Percentiles rank a stretch among this genome's conserved stretches.
Conservation (phyloP, 2,113 vertebrate species). For the Abramis brama region DNA sequence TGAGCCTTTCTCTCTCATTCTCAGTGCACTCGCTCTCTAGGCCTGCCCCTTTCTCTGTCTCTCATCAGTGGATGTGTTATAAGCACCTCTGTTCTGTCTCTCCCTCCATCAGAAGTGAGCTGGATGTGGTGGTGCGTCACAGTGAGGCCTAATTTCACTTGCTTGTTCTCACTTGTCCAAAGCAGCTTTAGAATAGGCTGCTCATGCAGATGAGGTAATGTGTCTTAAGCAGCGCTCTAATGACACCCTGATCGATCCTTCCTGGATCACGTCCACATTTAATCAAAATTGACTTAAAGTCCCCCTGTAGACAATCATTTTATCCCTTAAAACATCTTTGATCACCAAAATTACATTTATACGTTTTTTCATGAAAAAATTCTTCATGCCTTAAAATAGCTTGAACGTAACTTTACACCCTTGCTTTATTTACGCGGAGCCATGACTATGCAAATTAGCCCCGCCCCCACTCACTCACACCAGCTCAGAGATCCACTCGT, state of each 20-base stretch:
- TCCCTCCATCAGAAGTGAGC: constrained; percentile 20
- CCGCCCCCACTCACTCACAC: too few species aligned
- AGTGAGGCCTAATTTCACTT: constrained; percentile 7
- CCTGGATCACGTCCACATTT: not conserved
- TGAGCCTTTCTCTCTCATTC: constrained; percentile 49
- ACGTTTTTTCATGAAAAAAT: too few species aligned
- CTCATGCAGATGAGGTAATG: not conserved
- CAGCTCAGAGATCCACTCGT: too few species aligned
- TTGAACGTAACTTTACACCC: too few species aligned
- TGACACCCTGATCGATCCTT: not conserved
- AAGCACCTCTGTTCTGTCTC: constrained; percentile 32
- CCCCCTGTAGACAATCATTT: too few species aligned
- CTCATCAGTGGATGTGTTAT: constrained; percentile 44
- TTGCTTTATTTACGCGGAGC: too few species aligned
- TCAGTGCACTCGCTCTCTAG: constrained; percentile 40
- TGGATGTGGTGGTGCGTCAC: not conserved
- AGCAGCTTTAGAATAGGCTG: not conserved
- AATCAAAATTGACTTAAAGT: not conserved
- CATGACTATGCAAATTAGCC: too few species aligned
- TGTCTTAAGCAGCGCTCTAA: not conserved
- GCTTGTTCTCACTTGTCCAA: constrained; percentile 37
- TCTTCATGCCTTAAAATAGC: too few species aligned
- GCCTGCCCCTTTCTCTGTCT: not conserved
- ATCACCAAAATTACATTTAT: too few species aligned
- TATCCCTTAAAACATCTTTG: too few species aligned